A percentile compares a stretch with the other conserved stretches of the same genome.
phyloP scores from a whole-genome alignment of 1,140 invertebrate genomes.

The Palaemon carinicauda region DNA sequence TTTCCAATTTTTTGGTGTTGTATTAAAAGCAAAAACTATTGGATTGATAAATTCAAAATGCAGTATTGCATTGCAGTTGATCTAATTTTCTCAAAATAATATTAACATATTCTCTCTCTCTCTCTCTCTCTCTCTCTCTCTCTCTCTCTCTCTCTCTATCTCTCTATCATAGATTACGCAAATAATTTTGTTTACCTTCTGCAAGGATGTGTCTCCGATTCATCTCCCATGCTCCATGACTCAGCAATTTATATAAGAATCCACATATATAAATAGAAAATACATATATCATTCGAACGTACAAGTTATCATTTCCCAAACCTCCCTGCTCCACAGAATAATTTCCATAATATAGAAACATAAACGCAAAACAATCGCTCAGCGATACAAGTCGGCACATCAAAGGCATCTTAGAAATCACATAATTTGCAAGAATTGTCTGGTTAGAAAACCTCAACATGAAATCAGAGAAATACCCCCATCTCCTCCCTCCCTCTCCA shows the following conservation, averaged over 20 bases:
- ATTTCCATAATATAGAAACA: too few relatives aligned
- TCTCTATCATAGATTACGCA: background rate
- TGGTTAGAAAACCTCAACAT: too few relatives aligned
- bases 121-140: background rate
- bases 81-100: background rate
- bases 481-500: background rate
- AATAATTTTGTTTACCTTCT: too few relatives aligned
- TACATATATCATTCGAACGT: background rate
- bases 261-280: background rate
- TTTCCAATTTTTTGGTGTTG: too few relatives aligned
- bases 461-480: too few relatives aligned
- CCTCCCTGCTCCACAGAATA: background rate
- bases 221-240: too few relatives aligned
- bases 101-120: background rate
- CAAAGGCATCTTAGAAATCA: background rate
- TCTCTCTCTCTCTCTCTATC: background rate
- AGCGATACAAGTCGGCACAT: background rate
- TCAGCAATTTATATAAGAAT: too few relatives aligned
- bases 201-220: too few relatives aligned
- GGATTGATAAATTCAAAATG: too few relatives aligned
- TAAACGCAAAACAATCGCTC: too few relatives aligned
- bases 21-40: too few relatives aligned
- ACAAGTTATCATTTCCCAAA: background rate
- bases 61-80: background rate
- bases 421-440: too few relatives aligned